phyloP scores from a whole-genome alignment of 2,797 vertebrate genomes.

The Parotocinclus haroldoi region DNA sequence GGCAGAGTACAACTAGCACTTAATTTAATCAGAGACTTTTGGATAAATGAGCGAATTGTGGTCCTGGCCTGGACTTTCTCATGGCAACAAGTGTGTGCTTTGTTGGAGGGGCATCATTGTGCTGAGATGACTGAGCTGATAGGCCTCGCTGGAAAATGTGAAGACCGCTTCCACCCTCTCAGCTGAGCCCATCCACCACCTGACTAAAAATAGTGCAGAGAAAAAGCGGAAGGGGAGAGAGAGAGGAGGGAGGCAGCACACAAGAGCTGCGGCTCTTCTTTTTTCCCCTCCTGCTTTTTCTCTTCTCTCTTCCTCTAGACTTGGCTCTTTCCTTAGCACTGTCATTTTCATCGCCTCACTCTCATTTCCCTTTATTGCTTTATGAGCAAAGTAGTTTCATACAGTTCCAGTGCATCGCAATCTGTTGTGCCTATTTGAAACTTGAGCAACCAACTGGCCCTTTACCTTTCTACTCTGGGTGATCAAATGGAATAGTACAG shows the following conservation, averaged over 20 bases:
- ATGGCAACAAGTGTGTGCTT: slow-evolving; percentile 31
- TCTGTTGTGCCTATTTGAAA: background rate
- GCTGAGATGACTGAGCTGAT: slow-evolving; percentile 69
- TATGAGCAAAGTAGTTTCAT: slow-evolving; percentile 1
- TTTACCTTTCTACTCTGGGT: background rate
- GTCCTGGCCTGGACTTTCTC: slow-evolving; percentile 38
- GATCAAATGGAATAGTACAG: background rate
- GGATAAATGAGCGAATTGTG: slow-evolving; percentile 49
- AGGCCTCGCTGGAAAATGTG: slow-evolving; percentile 74
- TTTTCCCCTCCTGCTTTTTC: background rate
- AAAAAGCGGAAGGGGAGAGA: slow-evolving; percentile 66
- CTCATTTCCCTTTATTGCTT: slow-evolving; percentile 24
- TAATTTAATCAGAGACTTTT: slow-evolving; percentile 29
- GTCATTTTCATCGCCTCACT: slow-evolving; percentile 19
- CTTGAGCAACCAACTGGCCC: background rate
- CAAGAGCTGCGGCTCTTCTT: slow-evolving; percentile 40
- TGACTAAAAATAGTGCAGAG: slow-evolving; percentile 72
- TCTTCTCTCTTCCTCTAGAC: slow-evolving; percentile 17
- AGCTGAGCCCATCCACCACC: slow-evolving; percentile 64
- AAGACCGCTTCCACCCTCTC: slow-evolving; percentile 63
- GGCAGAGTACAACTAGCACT: slow-evolving; percentile 17
- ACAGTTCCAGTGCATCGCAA: background rate
- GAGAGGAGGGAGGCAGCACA: slow-evolving; percentile 63
- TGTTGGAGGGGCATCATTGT: slow-evolving; percentile 55
- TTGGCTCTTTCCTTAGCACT: slow-evolving; percentile 7